A percentile compares a stretch with the other conserved stretches of the same genome.
These are phyloP conservation scores for Leucania comma DNA, from an alignment of 2,888 invertebrate genomes.

Conservation along the genomic window DNA sequence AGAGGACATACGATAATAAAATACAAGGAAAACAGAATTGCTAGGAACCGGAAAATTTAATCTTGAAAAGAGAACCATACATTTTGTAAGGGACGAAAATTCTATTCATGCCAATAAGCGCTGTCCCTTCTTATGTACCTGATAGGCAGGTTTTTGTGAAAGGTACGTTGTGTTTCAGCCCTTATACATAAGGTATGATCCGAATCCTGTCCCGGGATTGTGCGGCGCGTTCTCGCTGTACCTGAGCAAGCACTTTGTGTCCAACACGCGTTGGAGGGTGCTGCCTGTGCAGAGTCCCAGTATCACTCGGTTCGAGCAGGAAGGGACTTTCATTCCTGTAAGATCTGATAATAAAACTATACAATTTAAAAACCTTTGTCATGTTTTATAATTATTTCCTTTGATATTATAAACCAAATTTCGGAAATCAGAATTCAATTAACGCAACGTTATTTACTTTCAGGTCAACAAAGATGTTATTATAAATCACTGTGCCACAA, in stretches of 20 bases:
- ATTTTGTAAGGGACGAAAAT: constrained; percentile 70
- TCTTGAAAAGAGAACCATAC: constrained; percentile 67
- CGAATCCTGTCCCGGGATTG: constrained; percentile 84
- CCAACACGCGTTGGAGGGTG: constrained; percentile 86
- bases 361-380: neutral
- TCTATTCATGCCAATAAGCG: constrained; percentile 70
- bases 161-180: constrained; percentile 79
- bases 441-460: constrained; percentile 64
- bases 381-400: constrained; percentile 34
- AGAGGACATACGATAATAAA: constrained; percentile 57
- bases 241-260: constrained; percentile 84
- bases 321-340: constrained; percentile 78
- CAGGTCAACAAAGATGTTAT: constrained; percentile 86
- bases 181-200: constrained; percentile 85
- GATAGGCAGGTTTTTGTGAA: constrained; percentile 54
- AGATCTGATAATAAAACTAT: constrained; percentile 45
- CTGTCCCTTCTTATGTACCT: constrained; percentile 64
- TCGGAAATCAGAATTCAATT: constrained; percentile 39
- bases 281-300: constrained; percentile 79
- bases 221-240: constrained; percentile 82
- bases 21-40: constrained; percentile 66
- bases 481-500: constrained; percentile 87
- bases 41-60: constrained; percentile 67
- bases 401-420: constrained; percentile 28
- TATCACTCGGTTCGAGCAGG: constrained; percentile 85